Base-by-base conservation (phyloP, 2,797 vertebrate species). In the Schizopygopsis malacanthus region DNA sequence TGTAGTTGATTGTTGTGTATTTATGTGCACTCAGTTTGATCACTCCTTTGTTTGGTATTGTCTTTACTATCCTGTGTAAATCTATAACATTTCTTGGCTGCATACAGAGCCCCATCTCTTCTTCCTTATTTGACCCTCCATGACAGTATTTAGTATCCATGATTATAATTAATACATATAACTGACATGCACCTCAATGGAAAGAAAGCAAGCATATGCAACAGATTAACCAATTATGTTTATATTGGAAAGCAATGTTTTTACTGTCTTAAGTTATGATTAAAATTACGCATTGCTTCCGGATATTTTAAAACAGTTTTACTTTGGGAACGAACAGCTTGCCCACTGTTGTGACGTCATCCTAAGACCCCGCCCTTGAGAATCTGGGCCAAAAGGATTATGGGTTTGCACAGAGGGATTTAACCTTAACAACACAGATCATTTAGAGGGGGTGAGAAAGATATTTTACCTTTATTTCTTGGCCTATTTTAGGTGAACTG, bases 341-440 rank as follows among this genome's bases (percentile, higher is more conserved):
- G 33, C 45, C 73, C 70, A 37, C 67, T 88, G 22, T 41, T 75
- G 81, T 89, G 90, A 91, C 91, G 91, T 92, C 90, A 91, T 93
- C 90, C 82, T 88, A 87, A 90, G 91, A 93, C 83, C 84, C 86
- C 54, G 54, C 39, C 82, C 83, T 91, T 91, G 87, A 86, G 92
- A 93, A 95, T 94, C 93, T 96, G 94, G 93, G 94, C 92, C 94
- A 95, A 90, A 81, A 61, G 94, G 95, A 95, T 95, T 95, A 95
- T 88, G 52, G 79, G 89, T 92, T 91, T 88, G 89, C 91, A 83
- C 89, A 92, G 52, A 79, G 82, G 82, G 85, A 82, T 87, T 85
- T 87, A 88, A 86, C 65, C 56, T 77, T 39, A 80, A 86, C 82
- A 88, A 83, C 70, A 81, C 72, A 81, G 39, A 88, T 90, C 77